Conservation (phyloP, 2,888 invertebrate species). For the Epinotia ramella region DNA sequence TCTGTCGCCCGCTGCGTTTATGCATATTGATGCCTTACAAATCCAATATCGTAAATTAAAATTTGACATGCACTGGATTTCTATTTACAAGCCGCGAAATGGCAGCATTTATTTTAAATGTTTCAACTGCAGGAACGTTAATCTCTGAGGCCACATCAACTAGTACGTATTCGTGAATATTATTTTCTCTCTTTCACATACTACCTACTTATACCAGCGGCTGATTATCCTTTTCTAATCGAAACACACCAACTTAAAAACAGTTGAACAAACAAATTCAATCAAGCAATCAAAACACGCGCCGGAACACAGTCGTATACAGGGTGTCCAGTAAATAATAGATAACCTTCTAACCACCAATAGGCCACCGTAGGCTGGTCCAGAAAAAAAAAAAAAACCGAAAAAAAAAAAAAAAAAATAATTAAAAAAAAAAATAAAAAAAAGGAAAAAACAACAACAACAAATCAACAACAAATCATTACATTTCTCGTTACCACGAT, state of each 20-base stretch:
- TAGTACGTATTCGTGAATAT: background rate
- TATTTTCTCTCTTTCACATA: background rate
- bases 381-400: too few relatives aligned
- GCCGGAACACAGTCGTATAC: slow-evolving; percentile 9
- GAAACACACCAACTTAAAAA: too few relatives aligned
- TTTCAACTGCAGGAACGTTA: slow-evolving; percentile 14
- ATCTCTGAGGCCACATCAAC: slow-evolving; percentile 9
- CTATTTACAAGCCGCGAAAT: slow-evolving; percentile 38
- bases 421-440: too few relatives aligned
- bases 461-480: too few relatives aligned
- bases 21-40: slow-evolving; percentile 45
- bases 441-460: too few relatives aligned
- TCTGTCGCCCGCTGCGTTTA: slow-evolving; percentile 38
- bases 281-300: slow-evolving; percentile 14
- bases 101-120: slow-evolving; percentile 19
- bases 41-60: slow-evolving; percentile 45
- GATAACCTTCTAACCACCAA: too few relatives aligned
- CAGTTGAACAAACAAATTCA: background rate
- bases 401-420: too few relatives aligned
- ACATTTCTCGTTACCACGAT: too few relatives aligned
- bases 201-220: background rate
- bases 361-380: too few relatives aligned
- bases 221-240: background rate
- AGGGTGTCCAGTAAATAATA: too few relatives aligned
- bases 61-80: slow-evolving; percentile 36